A percentile compares a stretch with the other conserved stretches of the same genome.
phyloP scores from a whole-genome alignment of 2,888 invertebrate species.

The Ormyrus thymus region DNA sequence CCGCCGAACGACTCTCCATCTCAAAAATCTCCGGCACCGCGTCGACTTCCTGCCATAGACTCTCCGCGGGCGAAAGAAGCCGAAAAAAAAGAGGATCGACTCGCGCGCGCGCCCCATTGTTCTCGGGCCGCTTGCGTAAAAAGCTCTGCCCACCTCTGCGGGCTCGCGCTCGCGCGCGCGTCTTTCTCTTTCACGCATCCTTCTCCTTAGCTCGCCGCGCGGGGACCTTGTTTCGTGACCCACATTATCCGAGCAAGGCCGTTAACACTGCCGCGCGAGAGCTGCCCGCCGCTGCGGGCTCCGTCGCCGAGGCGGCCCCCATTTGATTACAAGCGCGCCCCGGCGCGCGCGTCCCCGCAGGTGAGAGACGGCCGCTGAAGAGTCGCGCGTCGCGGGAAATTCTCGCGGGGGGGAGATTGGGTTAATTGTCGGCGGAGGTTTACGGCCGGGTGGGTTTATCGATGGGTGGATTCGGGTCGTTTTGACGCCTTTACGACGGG shows the following conservation, averaged over 20 bases:
- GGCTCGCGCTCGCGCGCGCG: conserved; percentile 15
- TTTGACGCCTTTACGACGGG: no score
- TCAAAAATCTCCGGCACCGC: no score
- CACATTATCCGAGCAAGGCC: conserved; percentile 73
- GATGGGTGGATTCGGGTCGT: no score
- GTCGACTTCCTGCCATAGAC: no score
- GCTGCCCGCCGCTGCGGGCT: conserved; percentile 19
- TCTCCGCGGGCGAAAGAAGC: not conserved
- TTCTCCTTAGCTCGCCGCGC: conserved; percentile 63
- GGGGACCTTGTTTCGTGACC: conserved; percentile 75
- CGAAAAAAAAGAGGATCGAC: not conserved
- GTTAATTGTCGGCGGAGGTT: no score
- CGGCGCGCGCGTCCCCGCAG: not conserved
- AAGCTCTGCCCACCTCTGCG: not conserved
- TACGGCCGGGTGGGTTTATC: no score
- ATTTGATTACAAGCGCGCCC: conserved; percentile 25
- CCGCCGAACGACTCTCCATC: no score
- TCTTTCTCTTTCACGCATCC: conserved; percentile 56
- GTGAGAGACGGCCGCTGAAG: not conserved
- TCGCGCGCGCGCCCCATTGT: conserved; percentile 10
- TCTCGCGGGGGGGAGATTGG: no score
- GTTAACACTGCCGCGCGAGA: conserved; percentile 67
- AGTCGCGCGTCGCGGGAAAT: no score
- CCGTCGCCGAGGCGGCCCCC: conserved; percentile 28
- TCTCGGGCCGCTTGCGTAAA: not conserved